Percentiles rank a stretch among this genome's conserved stretches.
Conservation (phyloP, 2,888 invertebrate genomes). For the Coenonympha glycerion region DNA sequence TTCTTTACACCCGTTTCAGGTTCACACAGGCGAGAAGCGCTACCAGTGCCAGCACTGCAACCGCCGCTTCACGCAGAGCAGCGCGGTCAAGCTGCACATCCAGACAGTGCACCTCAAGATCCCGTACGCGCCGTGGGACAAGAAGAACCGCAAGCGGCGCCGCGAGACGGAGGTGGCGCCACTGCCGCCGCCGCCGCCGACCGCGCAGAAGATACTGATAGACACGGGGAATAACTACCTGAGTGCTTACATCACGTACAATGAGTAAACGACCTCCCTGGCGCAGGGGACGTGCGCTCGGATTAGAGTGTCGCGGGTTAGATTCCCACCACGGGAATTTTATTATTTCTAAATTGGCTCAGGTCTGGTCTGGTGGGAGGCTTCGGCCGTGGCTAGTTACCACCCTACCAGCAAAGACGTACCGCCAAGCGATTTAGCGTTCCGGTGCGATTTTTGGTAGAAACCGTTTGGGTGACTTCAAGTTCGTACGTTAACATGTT, state of each 20-base stretch:
- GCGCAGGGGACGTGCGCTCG: too few relatives aligned
- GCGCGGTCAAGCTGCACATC: conserved; percentile 68
- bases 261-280: conserved; percentile 12
- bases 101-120: conserved; percentile 69
- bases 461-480: too few relatives aligned
- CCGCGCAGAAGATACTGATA: conserved; percentile 11
- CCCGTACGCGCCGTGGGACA: conserved; percentile 70
- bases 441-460: too few relatives aligned
- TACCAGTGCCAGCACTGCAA: conserved; percentile 66
- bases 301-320: too few relatives aligned
- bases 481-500: too few relatives aligned
- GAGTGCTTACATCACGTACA: conserved; percentile 28
- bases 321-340: too few relatives aligned
- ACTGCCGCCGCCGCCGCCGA: conserved; percentile 8
- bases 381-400: too few relatives aligned
- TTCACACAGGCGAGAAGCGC: conserved; percentile 67
- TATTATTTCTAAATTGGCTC: too few relatives aligned
- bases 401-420: too few relatives aligned
- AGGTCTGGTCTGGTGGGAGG: too few relatives aligned
- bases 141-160: conserved; percentile 56
- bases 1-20: conserved; percentile 41
- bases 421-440: too few relatives aligned
- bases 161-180: conserved; percentile 42
- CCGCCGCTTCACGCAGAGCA: conserved; percentile 66
- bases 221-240: conserved; percentile 24